A percentile compares a stretch with the other conserved stretches of the same genome.
Evolutionary conservation across 2,888 invertebrate genomes (phyloP).

Genomic region (Exephanes ischioxanthus): DNA sequence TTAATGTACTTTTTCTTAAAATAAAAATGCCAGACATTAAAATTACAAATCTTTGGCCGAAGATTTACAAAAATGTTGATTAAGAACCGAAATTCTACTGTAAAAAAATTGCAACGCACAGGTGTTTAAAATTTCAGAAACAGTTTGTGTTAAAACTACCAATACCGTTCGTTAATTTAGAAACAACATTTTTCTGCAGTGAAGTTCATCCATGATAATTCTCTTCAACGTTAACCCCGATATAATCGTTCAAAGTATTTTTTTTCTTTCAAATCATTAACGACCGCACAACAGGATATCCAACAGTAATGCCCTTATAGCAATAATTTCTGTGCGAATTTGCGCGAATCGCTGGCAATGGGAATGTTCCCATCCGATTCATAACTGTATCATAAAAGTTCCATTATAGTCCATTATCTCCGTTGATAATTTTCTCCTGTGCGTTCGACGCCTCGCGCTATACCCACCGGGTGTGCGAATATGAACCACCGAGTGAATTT

Average conservation of each 20-base stretch:
- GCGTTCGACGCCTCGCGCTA: not conserved
- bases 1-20: too few species aligned
- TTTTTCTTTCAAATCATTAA: not conserved
- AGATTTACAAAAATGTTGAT: too few species aligned
- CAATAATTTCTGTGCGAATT: not conserved
- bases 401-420: conserved; percentile 19
- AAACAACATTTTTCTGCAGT: too few species aligned
- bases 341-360: not conserved
- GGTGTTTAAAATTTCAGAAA: too few species aligned
- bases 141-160: too few species aligned
- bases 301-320: not conserved
- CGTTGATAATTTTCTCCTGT: conserved; percentile 3
- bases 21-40: too few species aligned
- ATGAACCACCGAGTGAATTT: conserved; percentile 6
- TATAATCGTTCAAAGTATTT: not conserved
- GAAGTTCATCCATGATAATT: not conserved
- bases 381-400: not conserved
- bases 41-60: too few species aligned
- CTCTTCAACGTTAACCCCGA: not conserved
- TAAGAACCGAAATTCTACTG: too few species aligned
- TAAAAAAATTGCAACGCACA: too few species aligned
- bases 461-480: not conserved
- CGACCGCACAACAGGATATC: not conserved
- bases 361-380: conserved; percentile 8
- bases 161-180: too few species aligned